phyloP scores from a whole-genome alignment of 64 coral and sea anemone genomes.

The Montipora efflorescens region DNA sequence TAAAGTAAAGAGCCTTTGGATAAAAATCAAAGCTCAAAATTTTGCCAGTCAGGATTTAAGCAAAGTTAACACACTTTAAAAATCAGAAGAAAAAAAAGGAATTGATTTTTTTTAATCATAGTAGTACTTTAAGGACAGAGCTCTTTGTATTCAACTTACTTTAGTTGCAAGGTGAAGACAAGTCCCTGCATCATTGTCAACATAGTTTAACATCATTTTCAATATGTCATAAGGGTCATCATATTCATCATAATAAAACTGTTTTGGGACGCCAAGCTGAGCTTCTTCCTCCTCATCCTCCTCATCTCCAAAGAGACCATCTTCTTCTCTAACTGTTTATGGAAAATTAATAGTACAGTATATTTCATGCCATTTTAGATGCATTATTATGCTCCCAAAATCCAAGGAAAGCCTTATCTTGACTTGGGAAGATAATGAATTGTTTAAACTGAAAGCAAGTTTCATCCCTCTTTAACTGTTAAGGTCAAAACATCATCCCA shows the following conservation, averaged over 20 bases:
- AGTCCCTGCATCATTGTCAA: slow-evolving; percentile 95
- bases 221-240: slow-evolving; percentile 96
- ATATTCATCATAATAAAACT: slow-evolving; percentile 94
- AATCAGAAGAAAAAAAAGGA: no score
- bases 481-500: no score
- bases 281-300: slow-evolving; percentile 84
- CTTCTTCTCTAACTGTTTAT: slow-evolving; percentile 83
- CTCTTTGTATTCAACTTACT: slow-evolving; percentile 38
- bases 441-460: no score
- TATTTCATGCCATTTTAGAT: neutral
- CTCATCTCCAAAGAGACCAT: slow-evolving; percentile 95
- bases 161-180: slow-evolving; percentile 97
- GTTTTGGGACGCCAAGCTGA: slow-evolving; percentile 56
- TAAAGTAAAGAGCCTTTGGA: no score
- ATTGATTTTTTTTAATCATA: no score
- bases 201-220: slow-evolving; percentile 95
- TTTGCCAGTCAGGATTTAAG: no score
- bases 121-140: neutral
- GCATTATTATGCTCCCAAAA: no score
- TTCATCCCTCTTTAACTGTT: no score
- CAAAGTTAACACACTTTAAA: no score
- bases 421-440: no score
- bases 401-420: no score
- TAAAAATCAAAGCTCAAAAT: no score
- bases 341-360: neutral